Evolutionary conservation across 2,113 vertebrate species (phyloP), one percentile per base, ranked within the genome.

Genomic region (Zosterops japonicus): DNA sequence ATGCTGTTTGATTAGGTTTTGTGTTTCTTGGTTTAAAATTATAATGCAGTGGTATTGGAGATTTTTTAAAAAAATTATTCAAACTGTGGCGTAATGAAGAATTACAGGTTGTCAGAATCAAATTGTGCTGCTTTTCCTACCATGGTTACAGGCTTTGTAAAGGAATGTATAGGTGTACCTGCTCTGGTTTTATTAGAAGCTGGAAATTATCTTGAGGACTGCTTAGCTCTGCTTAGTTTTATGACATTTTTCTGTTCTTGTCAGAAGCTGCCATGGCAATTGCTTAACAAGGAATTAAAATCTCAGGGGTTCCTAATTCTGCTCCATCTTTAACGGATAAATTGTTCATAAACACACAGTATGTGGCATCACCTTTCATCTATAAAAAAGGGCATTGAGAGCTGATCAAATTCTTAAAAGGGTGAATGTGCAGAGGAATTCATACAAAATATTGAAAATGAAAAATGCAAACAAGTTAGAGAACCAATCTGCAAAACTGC

Each of bases 51-150:
- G 88, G 27, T 21, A 52, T 76, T 84, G 42, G 67, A 75, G 36
- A 41, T 72, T 83, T 79, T 42, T 2, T 0, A 15, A 61, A 44
- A 3, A 4, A 33, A 35, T 81, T 75, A 8, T 72, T 81, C 65
- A n/a, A 25, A 41, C 49, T 72, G n/a, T 79, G 49, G 39, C 55
- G 28, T 52, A 84, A 91, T 5, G 23, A 59, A 86, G 93, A 97
- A 97, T 97, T 97, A 90, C 77, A 91, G 94, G 93, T 89, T 97
- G 96, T 96, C 96, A 97, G 64, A 90, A 88, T 91, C 36, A 90
- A 95, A 69, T 86, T 5, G n/a, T 84, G 31, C 68, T 87, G 59
- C 6, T 0, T 86, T 87, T 90, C 68, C 90, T 94, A 17, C 94
- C 82, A 72, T 83, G 68, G 92, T 85, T 97, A 87, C 81, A 87